These are phyloP conservation scores for Heteromurus nitidus DNA, from an alignment of 2,888 invertebrate species.

Conservation along the genomic window DNA sequence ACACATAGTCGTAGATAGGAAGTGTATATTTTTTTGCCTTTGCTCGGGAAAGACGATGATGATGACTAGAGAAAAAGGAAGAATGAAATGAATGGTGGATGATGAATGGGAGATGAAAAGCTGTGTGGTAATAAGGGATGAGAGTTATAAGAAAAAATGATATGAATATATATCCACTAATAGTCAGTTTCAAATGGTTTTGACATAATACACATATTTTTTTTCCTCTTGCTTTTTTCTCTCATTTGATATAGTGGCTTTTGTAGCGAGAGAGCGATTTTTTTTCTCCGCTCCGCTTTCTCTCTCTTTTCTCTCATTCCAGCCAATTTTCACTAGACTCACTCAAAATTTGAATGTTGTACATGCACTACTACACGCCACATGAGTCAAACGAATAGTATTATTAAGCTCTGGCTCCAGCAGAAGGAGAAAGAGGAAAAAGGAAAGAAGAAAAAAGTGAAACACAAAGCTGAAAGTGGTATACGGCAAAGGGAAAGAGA, in stretches of 20 bases:
- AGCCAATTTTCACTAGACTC: constrained; percentile 40
- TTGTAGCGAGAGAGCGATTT: constrained; percentile 3
- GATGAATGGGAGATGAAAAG: constrained; percentile 57
- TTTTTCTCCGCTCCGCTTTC: background rate
- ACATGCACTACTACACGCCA: constrained; percentile 5
- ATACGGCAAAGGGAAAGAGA: no score
- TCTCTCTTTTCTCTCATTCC: constrained; percentile 37
- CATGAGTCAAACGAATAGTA: background rate
- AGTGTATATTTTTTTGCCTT: background rate
- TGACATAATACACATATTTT: no score
- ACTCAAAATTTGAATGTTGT: constrained; percentile 22
- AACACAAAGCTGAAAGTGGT: background rate
- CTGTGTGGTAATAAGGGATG: constrained; percentile 24
- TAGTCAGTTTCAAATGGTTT: no score
- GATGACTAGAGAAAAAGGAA: constrained; percentile 34
- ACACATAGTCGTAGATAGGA: no score
- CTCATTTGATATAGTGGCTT: background rate
- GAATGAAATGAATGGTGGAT: constrained; percentile 48
- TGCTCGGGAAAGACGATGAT: constrained; percentile 20
- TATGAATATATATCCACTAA: no score
- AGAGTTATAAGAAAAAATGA: background rate
- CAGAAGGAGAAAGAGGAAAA: constrained; percentile 3
- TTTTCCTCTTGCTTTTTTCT: background rate
- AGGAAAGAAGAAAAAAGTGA: background rate
- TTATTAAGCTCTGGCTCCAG: constrained; percentile 28